Conservation (phyloP, 2,888 invertebrate genomes). For the Parasteatoda lunata region DNA sequence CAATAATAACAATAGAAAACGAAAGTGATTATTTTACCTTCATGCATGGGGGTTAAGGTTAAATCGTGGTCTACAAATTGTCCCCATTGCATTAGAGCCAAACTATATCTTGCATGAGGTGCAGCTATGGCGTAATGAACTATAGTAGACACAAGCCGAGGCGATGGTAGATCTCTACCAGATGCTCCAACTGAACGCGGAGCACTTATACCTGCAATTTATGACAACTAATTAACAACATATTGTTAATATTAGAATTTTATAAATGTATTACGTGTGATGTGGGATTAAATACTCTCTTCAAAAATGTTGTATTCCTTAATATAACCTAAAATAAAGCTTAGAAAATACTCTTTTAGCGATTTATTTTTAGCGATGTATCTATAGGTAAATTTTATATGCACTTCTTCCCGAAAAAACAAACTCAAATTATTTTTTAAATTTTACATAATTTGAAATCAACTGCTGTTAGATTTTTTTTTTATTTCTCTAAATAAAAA, state of each 20-base stretch:
- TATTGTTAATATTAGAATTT: background rate
- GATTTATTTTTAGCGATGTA: too few species aligned
- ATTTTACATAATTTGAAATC: too few species aligned
- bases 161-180: conserved; percentile 87
- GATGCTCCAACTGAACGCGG: conserved; percentile 84
- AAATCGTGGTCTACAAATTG: conserved; percentile 95
- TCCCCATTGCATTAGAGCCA: conserved; percentile 96
- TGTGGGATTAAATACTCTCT: too few species aligned
- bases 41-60: conserved; percentile 85
- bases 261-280: background rate
- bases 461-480: too few species aligned
- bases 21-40: conserved; percentile 29
- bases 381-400: too few species aligned
- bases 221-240: background rate
- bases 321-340: too few species aligned
- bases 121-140: conserved; percentile 95
- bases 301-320: too few species aligned
- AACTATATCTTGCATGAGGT: conserved; percentile 88
- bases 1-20: too few species aligned
- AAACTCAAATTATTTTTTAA: too few species aligned
- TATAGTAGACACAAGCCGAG: conserved; percentile 87
- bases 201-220: conserved; percentile 81
- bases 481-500: too few species aligned
- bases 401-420: too few species aligned
- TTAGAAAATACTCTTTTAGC: too few species aligned